Percentiles rank a stretch among this genome's conserved stretches.
phyloP scores from a whole-genome alignment of 2,797 vertebrate species.

The Hapalemur alaotrensis region DNA sequence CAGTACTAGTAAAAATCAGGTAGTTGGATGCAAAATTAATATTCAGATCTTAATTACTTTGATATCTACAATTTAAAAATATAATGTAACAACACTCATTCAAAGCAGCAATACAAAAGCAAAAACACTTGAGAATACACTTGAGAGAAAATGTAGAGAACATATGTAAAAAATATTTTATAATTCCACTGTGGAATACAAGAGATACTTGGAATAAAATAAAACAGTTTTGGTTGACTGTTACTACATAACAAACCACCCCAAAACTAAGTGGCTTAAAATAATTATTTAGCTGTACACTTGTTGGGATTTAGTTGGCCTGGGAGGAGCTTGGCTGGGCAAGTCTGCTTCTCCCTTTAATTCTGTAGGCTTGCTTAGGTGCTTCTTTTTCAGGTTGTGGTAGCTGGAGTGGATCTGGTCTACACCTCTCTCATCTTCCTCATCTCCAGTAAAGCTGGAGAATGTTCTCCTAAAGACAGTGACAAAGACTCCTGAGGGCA shows the following conservation, averaged over 20 bases:
- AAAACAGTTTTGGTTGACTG: not conserved
- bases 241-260: not conserved
- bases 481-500: not conserved
- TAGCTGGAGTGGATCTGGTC: not conserved
- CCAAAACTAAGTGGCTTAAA: not conserved
- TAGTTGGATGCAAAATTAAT: constrained; percentile 8
- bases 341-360: not conserved
- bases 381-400: not conserved
- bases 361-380: not conserved
- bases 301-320: not conserved
- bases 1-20: not conserved
- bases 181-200: not conserved
- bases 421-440: not conserved
- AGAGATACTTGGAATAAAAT: not conserved
- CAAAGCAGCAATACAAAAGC: not conserved
- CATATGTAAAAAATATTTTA: not conserved
- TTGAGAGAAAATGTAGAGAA: not conserved
- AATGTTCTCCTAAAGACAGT: not conserved
- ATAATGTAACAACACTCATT: not conserved
- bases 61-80: constrained; percentile 6
- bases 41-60: constrained; percentile 26
- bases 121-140: not conserved
- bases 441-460: not conserved
- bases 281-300: not conserved
- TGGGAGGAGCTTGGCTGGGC: not conserved